Percentiles rank a stretch among this genome's conserved stretches.
Conservation (phyloP, 2,888 invertebrate genomes). For the Mycogona germanica region DNA sequence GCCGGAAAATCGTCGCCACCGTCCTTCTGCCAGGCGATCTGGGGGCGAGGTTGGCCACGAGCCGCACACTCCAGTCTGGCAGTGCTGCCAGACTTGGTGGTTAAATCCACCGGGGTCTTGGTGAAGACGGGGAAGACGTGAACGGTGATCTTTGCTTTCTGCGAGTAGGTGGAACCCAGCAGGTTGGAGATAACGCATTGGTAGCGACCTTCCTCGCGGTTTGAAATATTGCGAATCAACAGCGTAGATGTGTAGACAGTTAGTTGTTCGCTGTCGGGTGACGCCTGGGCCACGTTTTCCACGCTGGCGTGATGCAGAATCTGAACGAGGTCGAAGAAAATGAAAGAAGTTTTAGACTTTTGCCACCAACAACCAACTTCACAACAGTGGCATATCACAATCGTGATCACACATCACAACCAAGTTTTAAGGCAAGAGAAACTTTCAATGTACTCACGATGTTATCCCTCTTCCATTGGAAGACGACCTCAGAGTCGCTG, state of each 20-base stretch:
- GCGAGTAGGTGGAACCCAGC: slow-evolving; percentile 80
- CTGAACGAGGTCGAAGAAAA: background rate
- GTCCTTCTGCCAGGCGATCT: slow-evolving; percentile 72
- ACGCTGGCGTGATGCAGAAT: slow-evolving; percentile 8
- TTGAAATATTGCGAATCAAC: slow-evolving; percentile 58
- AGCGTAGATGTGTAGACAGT: slow-evolving; percentile 49
- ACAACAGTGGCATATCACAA: background rate
- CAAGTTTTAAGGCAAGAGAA: background rate
- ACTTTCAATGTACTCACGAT: slow-evolving; percentile 26
- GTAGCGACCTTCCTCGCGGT: slow-evolving; percentile 73
- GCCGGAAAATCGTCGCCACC: slow-evolving; percentile 92
- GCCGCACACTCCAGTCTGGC: slow-evolving; percentile 86
- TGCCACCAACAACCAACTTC: background rate
- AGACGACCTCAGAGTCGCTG: slow-evolving; percentile 49
- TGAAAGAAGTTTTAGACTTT: too few species aligned
- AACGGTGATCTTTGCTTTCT: slow-evolving; percentile 72
- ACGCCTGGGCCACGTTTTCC: slow-evolving; percentile 8
- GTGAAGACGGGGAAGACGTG: slow-evolving; percentile 75
- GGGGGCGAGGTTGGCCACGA: slow-evolving; percentile 72
- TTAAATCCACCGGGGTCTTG: slow-evolving; percentile 71
- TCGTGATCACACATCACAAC: background rate
- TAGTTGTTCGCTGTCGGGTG: slow-evolving; percentile 26
- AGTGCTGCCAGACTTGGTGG: slow-evolving; percentile 68
- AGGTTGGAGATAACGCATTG: slow-evolving; percentile 85
- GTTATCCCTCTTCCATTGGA: slow-evolving; percentile 83